Evolutionary conservation across 2,797 vertebrate genomes (phyloP), one percentile per base, ranked within the genome.

Genomic region (Chaenodraco wilsoni): DNA sequence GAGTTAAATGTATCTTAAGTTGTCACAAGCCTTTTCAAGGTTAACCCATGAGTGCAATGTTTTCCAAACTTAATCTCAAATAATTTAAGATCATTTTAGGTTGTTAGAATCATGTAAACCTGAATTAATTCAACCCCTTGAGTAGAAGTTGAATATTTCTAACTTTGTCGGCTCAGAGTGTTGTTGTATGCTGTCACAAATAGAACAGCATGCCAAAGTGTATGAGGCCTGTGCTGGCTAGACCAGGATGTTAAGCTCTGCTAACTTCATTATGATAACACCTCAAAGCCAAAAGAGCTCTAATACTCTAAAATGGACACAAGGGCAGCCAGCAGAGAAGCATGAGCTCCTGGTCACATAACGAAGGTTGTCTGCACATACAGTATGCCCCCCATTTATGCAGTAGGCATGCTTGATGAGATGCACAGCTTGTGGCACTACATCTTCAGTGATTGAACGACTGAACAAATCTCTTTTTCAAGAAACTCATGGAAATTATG

Each of bases 271-370:
- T 17, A 17, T 21, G 48, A 45, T 55, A 40, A 70, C 45, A 41
- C 17, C 3, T 19, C 4, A 33, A 33, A 37, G 50, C 58, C 41
- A 21, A 23, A 45, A 54, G 4, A 7, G n/a, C 48, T 70, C 6
- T 7, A 8, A 57, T 57, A 13, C 5, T 17, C 44, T 43, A 21
- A n/a, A 45, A 33, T 1, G 5, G 17, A 43, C 9, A 11, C 56
- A 56, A 45, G 52, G 65, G 52, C 52, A 40, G 54, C 52, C 44
- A 37, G 44, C 27, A 48, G 43, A n/a, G 44, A 56, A 56, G 43
- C 17, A 8, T 4, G 17, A 13, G 13, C 1, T 45, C 15, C 41
- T 41, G 31, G 23, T 4, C n/a, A 16, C 3, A 21, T 62, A 4
- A 27, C 16, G 45, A 9, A n/a, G 6, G 2, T 10, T 37, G 44